A percentile compares a stretch with the other conserved stretches of the same genome.
These are phyloP conservation scores for Prochilodus magdalenae DNA, from an alignment of 2,113 vertebrate genomes.

Conservation along the genomic window DNA sequence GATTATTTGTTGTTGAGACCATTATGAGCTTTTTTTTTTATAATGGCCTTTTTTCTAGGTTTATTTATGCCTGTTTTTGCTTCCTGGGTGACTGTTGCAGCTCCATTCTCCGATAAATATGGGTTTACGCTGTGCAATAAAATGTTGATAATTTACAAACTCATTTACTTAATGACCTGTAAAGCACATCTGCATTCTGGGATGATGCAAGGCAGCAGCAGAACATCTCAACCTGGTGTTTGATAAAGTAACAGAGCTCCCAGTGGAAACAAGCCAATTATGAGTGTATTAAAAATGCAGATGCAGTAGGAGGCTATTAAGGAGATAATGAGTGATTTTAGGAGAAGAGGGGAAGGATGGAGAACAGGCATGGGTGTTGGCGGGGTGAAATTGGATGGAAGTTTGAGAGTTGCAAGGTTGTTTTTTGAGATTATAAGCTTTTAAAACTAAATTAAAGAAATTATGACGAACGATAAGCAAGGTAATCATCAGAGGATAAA, in stretches of 20 bases:
- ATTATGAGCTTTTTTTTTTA: too few species aligned
- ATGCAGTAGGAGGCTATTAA: constrained; percentile 65
- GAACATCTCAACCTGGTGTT: constrained; percentile 12
- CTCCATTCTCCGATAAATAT: background rate
- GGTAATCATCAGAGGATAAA: too few species aligned
- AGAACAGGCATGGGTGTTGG: too few species aligned
- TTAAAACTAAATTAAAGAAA: too few species aligned
- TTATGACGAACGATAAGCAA: too few species aligned
- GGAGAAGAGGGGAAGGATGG: background rate
- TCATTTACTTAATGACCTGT: constrained; percentile 41
- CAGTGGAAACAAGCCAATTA: constrained; percentile 61
- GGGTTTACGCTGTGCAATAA: background rate
- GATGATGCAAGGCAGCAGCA: background rate
- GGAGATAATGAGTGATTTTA: constrained; percentile 60
- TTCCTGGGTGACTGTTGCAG: background rate
- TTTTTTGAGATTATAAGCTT: too few species aligned
- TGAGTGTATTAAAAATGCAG: constrained; percentile 60
- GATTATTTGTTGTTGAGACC: too few species aligned
- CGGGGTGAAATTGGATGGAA: too few species aligned
- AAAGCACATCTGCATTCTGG: constrained; percentile 19
- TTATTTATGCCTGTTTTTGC: background rate
- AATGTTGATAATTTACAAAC: constrained; percentile 34
- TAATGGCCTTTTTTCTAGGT: background rate
- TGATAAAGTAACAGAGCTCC: constrained; percentile 32
- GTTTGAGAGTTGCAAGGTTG: too few species aligned